Evolutionary conservation across 2,888 invertebrate genomes (phyloP).

Genomic region (Heliconius hortense): DNA sequence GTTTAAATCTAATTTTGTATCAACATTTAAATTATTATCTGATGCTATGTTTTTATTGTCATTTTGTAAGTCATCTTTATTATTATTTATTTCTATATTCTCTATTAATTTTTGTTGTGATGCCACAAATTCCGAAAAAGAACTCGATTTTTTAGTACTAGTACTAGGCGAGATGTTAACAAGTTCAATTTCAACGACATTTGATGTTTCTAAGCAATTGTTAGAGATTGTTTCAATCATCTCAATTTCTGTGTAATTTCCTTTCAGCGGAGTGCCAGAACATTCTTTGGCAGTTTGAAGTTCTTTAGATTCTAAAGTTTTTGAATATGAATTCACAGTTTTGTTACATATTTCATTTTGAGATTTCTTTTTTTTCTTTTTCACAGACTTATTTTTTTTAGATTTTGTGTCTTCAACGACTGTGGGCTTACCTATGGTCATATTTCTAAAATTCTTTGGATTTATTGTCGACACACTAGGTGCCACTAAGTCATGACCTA

Average conservation of each 20-base stretch:
- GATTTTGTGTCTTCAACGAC: conserved; percentile 7
- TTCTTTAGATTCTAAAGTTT: background rate
- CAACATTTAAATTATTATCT: background rate
- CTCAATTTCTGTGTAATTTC: conserved; percentile 5
- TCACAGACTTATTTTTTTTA: background rate
- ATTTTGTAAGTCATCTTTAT: conserved; percentile 1
- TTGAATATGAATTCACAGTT: background rate
- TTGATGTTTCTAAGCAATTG: background rate
- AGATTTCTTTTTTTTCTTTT: conserved; percentile 1
- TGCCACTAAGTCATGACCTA: conserved; percentile 52
- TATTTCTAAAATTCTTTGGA: conserved; percentile 62
- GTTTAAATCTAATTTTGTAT: too few relatives aligned
- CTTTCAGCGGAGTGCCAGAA: background rate
- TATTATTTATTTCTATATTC: conserved; percentile 32
- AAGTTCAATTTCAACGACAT: conserved; percentile 26
- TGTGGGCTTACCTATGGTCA: conserved; percentile 54
- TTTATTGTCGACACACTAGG: conserved; percentile 53
- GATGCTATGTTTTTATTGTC: background rate
- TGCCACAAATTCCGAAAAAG: conserved; percentile 33
- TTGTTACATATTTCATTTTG: background rate
- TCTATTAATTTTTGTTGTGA: conserved; percentile 34
- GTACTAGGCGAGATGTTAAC: conserved; percentile 21
- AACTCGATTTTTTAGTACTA: conserved; percentile 1
- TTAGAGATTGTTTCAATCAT: background rate
- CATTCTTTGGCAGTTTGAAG: background rate